These are phyloP conservation scores for Thecocarcelia acutangulata DNA, from an alignment of 2,888 invertebrate genomes.

Conservation along the genomic window DNA sequence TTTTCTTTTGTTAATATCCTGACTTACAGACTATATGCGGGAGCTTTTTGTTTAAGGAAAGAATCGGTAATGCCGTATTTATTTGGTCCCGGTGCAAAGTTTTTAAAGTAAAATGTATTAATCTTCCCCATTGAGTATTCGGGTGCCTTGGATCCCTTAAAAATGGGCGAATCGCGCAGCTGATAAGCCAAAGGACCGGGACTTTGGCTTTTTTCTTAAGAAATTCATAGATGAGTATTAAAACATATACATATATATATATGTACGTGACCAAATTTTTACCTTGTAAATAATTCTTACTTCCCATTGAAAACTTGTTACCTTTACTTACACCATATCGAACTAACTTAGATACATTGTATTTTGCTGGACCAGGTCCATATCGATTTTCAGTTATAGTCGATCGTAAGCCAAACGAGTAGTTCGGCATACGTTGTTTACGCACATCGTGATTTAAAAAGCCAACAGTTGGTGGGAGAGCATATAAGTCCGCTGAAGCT, in stretches of 20 bases:
- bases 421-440: conserved; percentile 82
- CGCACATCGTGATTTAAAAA: conserved; percentile 84
- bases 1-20: background rate
- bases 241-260: background rate
- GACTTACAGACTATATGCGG: conserved; percentile 72
- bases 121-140: conserved; percentile 80
- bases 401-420: conserved; percentile 77
- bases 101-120: conserved; percentile 60
- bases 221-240: background rate
- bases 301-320: conserved; percentile 82
- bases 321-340: conserved; percentile 75
- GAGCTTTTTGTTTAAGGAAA: conserved; percentile 66
- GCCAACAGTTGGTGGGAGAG: conserved; percentile 83
- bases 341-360: conserved; percentile 72
- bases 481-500: conserved; percentile 85
- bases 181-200: conserved; percentile 79
- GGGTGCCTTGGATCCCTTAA: conserved; percentile 72
- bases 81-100: conserved; percentile 71
- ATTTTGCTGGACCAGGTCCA: conserved; percentile 79
- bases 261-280: conserved; percentile 9
- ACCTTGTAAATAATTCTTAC: conserved; percentile 75
- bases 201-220: conserved; percentile 60
- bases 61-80: conserved; percentile 67
- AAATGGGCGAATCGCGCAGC: conserved; percentile 73
- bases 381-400: conserved; percentile 60